Evolutionary conservation across 2,888 invertebrate species (phyloP).

Genomic region (Phyllotreta striolata): DNA sequence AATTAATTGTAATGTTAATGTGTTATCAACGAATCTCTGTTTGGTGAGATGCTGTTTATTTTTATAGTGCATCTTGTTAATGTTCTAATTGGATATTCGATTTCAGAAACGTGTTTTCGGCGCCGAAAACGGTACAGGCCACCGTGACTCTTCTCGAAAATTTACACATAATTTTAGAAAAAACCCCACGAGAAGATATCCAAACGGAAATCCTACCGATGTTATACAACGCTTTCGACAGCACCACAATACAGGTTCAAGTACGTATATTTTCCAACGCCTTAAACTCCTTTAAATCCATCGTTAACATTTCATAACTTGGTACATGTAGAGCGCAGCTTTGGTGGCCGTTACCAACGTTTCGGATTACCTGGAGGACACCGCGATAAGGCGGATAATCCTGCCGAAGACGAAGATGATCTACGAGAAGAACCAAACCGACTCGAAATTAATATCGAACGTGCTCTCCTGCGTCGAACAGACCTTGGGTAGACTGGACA

Average conservation of each 20-base stretch:
- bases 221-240: slow-evolving; percentile 87
- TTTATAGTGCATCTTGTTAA: background rate
- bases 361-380: slow-evolving; percentile 83
- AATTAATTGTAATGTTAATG: too few species aligned
- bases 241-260: slow-evolving; percentile 89
- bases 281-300: too few species aligned
- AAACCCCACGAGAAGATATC: slow-evolving; percentile 82
- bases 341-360: slow-evolving; percentile 87
- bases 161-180: slow-evolving; percentile 86
- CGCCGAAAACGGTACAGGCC: slow-evolving; percentile 84
- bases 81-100: slow-evolving; percentile 15
- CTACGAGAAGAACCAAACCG: slow-evolving; percentile 80
- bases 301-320: background rate
- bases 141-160: slow-evolving; percentile 90
- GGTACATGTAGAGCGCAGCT: slow-evolving; percentile 78
- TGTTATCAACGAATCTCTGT: too few species aligned
- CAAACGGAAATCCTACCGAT: slow-evolving; percentile 85
- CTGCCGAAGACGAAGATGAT: slow-evolving; percentile 83
- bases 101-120: slow-evolving; percentile 75
- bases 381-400: slow-evolving; percentile 79
- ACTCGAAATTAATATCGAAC: slow-evolving; percentile 81
- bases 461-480: slow-evolving; percentile 82
- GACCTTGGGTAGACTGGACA: slow-evolving; percentile 84
- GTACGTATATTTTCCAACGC: slow-evolving; percentile 61
- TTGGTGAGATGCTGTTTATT: too few species aligned